These are phyloP conservation scores for Rhineura floridana DNA, from an alignment of 2,113 vertebrate species.

Conservation along the genomic window DNA sequence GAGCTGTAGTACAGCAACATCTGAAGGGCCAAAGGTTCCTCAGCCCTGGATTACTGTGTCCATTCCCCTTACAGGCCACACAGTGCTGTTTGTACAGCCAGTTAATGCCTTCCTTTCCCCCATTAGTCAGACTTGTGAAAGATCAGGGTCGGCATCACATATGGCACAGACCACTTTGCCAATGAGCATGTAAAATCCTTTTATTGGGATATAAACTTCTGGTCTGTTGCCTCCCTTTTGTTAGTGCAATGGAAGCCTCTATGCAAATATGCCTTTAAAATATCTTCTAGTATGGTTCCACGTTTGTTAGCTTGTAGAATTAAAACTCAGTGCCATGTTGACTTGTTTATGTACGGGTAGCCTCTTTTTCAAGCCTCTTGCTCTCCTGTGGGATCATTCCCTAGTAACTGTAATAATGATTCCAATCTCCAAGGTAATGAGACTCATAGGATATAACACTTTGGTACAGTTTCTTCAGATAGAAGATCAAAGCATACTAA, in stretches of 20 bases:
- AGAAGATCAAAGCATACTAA: background rate
- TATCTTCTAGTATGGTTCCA: background rate
- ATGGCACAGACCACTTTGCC: background rate
- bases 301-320: background rate
- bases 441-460: background rate
- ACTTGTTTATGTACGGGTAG: background rate
- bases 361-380: background rate
- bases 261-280: background rate
- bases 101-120: background rate
- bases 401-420: background rate
- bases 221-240: background rate
- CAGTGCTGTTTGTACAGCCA: background rate
- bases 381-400: background rate
- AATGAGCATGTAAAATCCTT: background rate
- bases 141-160: background rate
- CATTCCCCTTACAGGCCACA: background rate
- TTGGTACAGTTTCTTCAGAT: slow-evolving; percentile 8
- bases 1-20: too few relatives aligned
- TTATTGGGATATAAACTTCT: background rate
- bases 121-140: background rate
- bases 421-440: background rate
- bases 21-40: too few relatives aligned
- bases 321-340: background rate
- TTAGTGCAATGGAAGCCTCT: background rate
- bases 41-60: background rate